These are phyloP conservation scores for Misgurnus mizolepis DNA, from an alignment of 2,113 vertebrate genomes.

Conservation along the genomic window DNA sequence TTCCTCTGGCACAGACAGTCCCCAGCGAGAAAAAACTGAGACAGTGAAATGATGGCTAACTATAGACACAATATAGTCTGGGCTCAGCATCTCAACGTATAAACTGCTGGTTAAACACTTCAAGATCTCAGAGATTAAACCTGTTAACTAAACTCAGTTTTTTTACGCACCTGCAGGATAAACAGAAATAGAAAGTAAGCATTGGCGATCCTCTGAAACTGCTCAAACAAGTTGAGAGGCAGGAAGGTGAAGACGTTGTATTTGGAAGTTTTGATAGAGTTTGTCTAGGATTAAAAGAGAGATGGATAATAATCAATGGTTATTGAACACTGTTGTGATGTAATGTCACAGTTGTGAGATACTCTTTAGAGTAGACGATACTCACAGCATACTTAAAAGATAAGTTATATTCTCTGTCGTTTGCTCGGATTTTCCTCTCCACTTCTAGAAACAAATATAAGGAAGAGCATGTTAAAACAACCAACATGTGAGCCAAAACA, in stretches of 20 bases:
- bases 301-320: slow-evolving; percentile 43
- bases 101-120: neutral
- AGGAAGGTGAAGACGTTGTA: slow-evolving; percentile 91
- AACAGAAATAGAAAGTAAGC: slow-evolving; percentile 95
- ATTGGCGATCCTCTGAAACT: slow-evolving; percentile 94
- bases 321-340: neutral
- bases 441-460: slow-evolving; percentile 71
- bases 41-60: too few relatives aligned
- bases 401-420: slow-evolving; percentile 85
- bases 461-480: neutral
- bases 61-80: too few relatives aligned
- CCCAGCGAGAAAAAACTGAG: neutral
- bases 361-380: neutral
- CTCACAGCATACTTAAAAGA: slow-evolving; percentile 90
- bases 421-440: slow-evolving; percentile 85
- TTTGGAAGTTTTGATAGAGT: slow-evolving; percentile 92
- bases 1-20: slow-evolving; percentile 23
- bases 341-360: neutral
- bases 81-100: too few relatives aligned
- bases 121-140: neutral
- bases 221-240: slow-evolving; percentile 94
- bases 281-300: slow-evolving; percentile 72
- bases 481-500: too few relatives aligned
- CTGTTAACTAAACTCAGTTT: too few relatives aligned
- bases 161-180: slow-evolving; percentile 83